Conservation (phyloP, 92 coral and sea anemone genomes). For the Micromussa lordhowensis region DNA sequence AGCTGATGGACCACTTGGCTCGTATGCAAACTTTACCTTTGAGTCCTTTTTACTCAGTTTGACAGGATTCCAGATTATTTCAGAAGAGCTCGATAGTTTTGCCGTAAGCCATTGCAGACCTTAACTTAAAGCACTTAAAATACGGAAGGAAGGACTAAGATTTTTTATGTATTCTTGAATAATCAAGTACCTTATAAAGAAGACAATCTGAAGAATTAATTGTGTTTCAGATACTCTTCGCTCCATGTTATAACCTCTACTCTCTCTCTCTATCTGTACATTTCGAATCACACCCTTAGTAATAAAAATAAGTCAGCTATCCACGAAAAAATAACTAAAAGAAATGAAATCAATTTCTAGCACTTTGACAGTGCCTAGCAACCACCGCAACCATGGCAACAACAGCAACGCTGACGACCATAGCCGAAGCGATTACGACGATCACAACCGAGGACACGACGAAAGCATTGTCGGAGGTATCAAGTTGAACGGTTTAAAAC, state of each 20-base stretch:
- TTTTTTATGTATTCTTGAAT: background rate
- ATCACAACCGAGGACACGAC: conserved; percentile 99
- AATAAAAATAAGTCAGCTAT: conserved; percentile 27
- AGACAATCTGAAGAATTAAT: background rate
- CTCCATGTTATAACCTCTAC: background rate
- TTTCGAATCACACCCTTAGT: conserved; percentile 19
- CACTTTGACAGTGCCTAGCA: conserved; percentile 97
- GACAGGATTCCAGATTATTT: too few relatives aligned
- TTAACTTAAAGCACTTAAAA: background rate
- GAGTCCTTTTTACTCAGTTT: too few relatives aligned
- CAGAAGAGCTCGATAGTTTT: too few relatives aligned
- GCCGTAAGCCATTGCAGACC: background rate
- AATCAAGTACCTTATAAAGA: background rate
- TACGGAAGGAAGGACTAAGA: background rate
- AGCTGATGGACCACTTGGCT: too few relatives aligned
- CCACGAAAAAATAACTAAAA: conserved; percentile 2
- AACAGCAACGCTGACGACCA: conserved; percentile 99
- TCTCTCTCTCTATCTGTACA: conserved; percentile 41
- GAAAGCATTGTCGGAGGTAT: conserved; percentile 97
- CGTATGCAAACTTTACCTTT: too few relatives aligned
- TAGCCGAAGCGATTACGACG: conserved; percentile 99
- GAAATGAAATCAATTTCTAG: conserved; percentile 57
- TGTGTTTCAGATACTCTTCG: background rate
- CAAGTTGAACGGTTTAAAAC: background rate
- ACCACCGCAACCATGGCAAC: conserved; percentile 99